Evolutionary conservation across 2,797 vertebrate species (phyloP).

Genomic region (Propithecus deckenii): DNA sequence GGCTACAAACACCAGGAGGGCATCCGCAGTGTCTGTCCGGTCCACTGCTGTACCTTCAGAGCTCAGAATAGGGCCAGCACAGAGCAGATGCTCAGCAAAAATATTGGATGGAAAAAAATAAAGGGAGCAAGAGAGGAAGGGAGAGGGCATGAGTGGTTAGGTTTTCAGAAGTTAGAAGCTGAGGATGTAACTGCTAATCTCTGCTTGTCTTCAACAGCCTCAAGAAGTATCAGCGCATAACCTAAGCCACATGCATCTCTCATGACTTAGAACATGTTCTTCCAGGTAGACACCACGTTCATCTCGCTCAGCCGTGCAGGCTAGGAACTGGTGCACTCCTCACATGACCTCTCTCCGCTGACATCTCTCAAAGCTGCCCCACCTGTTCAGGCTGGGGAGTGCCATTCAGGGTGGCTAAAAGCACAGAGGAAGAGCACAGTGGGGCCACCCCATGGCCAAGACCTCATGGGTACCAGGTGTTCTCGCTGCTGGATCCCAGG

Average conservation of each 20-base stretch:
- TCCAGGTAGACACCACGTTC: neutral
- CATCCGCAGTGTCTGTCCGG: no score
- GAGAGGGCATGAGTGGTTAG: neutral
- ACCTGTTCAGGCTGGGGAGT: no score
- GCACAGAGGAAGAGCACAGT: fast-evolving
- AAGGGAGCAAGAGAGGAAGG: neutral
- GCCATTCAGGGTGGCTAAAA: neutral
- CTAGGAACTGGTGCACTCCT: neutral
- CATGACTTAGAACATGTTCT: fast-evolving
- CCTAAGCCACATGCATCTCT: fast-evolving
- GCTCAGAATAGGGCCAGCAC: neutral
- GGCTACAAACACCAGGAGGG: neutral
- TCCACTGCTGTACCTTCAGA: neutral
- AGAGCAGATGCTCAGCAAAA: neutral
- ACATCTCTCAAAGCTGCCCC: neutral
- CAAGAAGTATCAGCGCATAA: no score
- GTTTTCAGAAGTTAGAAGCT: neutral
- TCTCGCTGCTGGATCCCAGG: fast-evolving
- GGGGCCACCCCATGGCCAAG: neutral
- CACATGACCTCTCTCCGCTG: no score
- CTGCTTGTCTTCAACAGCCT: neutral
- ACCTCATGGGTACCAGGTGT: neutral
- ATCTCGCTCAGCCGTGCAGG: neutral
- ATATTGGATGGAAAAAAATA: neutral
- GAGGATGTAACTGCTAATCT: neutral